Base-by-base conservation (phyloP, 2,888 invertebrate genomes). In the Napeogenes sylphis region DNA sequence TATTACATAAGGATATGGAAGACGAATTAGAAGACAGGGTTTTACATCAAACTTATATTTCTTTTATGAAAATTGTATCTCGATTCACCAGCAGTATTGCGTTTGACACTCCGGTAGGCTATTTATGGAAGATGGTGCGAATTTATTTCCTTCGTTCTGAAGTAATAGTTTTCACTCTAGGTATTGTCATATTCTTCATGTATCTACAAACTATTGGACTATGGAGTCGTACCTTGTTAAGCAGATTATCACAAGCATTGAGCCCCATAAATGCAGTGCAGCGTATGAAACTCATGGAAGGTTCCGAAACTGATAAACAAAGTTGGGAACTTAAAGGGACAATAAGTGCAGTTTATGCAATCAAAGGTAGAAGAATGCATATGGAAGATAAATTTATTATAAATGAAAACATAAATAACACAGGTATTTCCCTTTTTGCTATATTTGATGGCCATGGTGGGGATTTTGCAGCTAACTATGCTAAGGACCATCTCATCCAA, bases 361-460 rank as follows among this genome's bases (percentile, higher is more conserved):
- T 98, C 67, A 96, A 97, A 85, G 98, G 98, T 2, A 92, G 97
- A 69, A 91, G 98, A 76, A 94, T 95, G 68, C 95, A 95, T 71
- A 98, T 98, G 98, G 98, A 98, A 91, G 98, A 98, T 84, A 92
- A 98, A 77, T 98, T 97, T 83, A 96, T 97, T 62, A 93, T 98
- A 59, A 94, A 96, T 71, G 95, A 95, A 83, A 94, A 97, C 78
- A 94, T 97, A 60, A 95, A 95, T 80, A 93, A 94, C 71, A 96
- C 97, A 30, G 96, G 95, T 32, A 94, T 97, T 60, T 95, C 97
- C 30, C 90, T 98, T 64, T 97, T 96, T 87, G 98, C 97, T 55
- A 94, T 98, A 71, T 98, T 98, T 82, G 98, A 98, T 87, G 98
- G 98, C 0, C 98, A 98, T 83, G 98, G 98, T 58, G 98, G 98